A percentile compares a stretch with the other conserved stretches of the same genome.
Evolutionary conservation across 2,888 invertebrate genomes (phyloP).

Genomic region (Caenorhabditis becei): DNA sequence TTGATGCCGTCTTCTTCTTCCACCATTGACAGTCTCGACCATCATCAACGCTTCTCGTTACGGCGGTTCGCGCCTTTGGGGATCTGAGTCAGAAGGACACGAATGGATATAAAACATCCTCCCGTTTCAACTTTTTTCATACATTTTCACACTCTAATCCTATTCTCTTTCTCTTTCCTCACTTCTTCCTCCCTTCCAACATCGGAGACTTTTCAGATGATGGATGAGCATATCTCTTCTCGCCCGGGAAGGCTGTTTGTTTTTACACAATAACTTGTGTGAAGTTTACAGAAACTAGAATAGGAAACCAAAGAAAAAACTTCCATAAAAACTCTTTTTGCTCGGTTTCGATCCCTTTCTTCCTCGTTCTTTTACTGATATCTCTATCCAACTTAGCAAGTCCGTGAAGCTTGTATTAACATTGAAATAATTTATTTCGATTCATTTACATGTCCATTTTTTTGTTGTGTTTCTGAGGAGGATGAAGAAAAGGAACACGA

Average conservation of each 20-base stretch:
- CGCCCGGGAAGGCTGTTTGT: slow-evolving; percentile 31
- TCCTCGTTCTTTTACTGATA: background rate
- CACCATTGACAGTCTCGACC: slow-evolving; percentile 35
- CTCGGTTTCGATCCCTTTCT: slow-evolving; percentile 20
- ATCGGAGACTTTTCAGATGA: slow-evolving; percentile 42
- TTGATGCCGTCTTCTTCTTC: slow-evolving; percentile 28
- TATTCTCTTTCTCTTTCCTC: slow-evolving; percentile 21
- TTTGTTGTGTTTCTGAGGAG: slow-evolving; percentile 17
- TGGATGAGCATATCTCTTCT: slow-evolving; percentile 49
- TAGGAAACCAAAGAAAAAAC: slow-evolving; percentile 21
- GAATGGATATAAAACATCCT: background rate
- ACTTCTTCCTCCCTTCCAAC: slow-evolving; percentile 13
- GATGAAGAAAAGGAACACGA: slow-evolving; percentile 29
- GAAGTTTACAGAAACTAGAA: slow-evolving; percentile 42
- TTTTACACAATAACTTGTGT: slow-evolving; percentile 30
- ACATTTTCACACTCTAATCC: slow-evolving; percentile 16
- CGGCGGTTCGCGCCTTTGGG: slow-evolving; percentile 22
- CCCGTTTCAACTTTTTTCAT: background rate
- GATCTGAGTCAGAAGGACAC: background rate
- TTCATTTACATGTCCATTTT: slow-evolving; percentile 15
- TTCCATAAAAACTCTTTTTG: slow-evolving; percentile 13
- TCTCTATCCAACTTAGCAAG: background rate
- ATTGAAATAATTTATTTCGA: background rate
- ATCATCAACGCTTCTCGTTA: slow-evolving; percentile 48
- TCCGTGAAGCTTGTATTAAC: background rate